Base-by-base conservation (phyloP, 2,113 vertebrate genomes). In the Limnothrissa miodon region DNA sequence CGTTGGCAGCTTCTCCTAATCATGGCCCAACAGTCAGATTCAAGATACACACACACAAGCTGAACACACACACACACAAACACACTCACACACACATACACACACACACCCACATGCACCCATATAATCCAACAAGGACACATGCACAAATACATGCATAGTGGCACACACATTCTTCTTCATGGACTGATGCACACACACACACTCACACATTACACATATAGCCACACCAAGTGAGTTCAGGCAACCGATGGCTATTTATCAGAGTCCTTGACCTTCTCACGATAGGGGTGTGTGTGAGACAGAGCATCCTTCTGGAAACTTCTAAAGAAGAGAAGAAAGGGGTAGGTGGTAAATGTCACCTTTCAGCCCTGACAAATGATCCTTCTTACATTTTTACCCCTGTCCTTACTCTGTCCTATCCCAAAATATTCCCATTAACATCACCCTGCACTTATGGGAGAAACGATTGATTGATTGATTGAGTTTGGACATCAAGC, bases 21-120 rank as follows among this genome's bases (percentile, higher is more conserved):
- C 29, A n/a, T 62, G 59, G n/a, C n/a, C n/a, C 29, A 29, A 62
- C 59, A 62, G 59, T 62, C 59, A 62, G 10, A 62, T 62, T 62
- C 29, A 62, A 29, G 25, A 62, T 62, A 81, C 82, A 78, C 15
- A 70, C 83, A 81, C 79, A 79, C 78, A 62, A 11, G 25, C 59
- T 62, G 29, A n/a, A 56, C 48, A 53, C 2, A 53, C 48, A 53
- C 48, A 56, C 5, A 56, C 51, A 56, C 51, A 56, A 3, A 21
- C 51, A 21, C 51, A 56, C 2, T 13, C 51, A 56, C 51, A 23
- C 17, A 5, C 51, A 56, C 19, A n/a, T n/a, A n/a, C n/a, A n/a
- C n/a, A n/a, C n/a, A n/a, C n/a, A n/a, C n/a, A 53, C 8, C 3
- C 48, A n/a, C 48, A 53, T 4, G 17, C 48, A 13, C 8, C 15